Percentiles rank a stretch among this genome's conserved stretches.
These are phyloP conservation scores for Orthosia cruda DNA, from an alignment of 2,888 invertebrate genomes.

Conservation along the genomic window DNA sequence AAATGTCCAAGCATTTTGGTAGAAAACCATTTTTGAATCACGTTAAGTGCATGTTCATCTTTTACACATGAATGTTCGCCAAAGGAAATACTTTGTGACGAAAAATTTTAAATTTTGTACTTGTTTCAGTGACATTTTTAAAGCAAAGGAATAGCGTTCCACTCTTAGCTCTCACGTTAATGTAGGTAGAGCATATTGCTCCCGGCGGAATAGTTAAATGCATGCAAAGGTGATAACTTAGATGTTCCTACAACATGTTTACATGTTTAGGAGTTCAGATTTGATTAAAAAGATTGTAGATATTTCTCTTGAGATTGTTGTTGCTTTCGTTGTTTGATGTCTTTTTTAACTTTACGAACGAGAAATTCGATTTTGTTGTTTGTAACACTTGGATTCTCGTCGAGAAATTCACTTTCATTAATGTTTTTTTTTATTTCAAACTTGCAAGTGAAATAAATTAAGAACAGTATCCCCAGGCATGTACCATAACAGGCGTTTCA, in stretches of 20 bases:
- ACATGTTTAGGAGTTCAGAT: conserved; percentile 46
- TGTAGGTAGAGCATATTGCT: too few species aligned
- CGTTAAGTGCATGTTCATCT: conserved; percentile 30
- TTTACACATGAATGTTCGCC: conserved; percentile 39
- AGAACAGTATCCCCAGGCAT: too few species aligned
- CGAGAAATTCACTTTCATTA: conserved; percentile 2
- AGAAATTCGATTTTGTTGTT: neutral
- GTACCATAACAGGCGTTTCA: too few species aligned
- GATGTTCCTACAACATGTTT: conserved; percentile 44
- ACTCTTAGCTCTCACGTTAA: conserved; percentile 64
- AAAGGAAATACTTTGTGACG: conserved; percentile 54
- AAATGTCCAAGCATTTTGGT: conserved; percentile 3
- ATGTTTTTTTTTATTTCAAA: neutral
- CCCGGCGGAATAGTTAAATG: too few species aligned
- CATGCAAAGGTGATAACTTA: conserved; percentile 62
- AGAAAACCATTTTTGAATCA: conserved; percentile 13
- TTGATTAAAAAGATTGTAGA: conserved; percentile 56
- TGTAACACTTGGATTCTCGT: neutral
- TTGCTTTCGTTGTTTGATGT: conserved; percentile 6
- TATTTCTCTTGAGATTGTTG: conserved; percentile 34
- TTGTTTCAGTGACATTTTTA: conserved; percentile 68
- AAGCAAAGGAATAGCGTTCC: conserved; percentile 60
- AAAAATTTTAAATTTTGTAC: conserved; percentile 60
- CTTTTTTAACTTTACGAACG: conserved; percentile 15
- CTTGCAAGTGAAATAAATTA: too few species aligned